Conservation (phyloP, 1,140 invertebrate species). For the Drosophila mayri region DNA sequence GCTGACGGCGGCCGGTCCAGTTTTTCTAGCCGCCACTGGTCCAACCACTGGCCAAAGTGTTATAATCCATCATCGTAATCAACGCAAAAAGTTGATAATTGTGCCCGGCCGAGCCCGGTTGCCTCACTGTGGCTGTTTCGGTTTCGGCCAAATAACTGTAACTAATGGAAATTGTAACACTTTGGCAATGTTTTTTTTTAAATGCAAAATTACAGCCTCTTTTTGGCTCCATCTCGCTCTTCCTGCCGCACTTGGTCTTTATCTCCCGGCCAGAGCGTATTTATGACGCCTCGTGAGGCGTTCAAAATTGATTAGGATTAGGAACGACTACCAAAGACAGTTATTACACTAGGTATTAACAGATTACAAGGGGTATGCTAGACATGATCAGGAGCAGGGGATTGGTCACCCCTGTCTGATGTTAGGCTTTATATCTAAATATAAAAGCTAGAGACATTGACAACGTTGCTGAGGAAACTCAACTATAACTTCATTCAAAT, state of each 20-base stretch:
- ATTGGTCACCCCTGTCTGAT: background rate
- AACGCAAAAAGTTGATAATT: conserved; percentile 70
- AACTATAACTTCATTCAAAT: background rate
- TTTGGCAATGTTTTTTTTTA: conserved; percentile 72
- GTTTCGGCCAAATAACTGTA: conserved; percentile 75
- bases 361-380: conserved; percentile 4
- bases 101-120: conserved; percentile 37
- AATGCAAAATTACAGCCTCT: conserved; percentile 48
- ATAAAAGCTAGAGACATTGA: background rate
- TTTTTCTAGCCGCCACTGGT: conserved; percentile 45
- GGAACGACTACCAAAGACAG: conserved; percentile 47
- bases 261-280: conserved; percentile 56
- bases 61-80: conserved; percentile 83
- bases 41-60: conserved; percentile 64
- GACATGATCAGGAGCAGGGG: background rate
- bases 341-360: conserved; percentile 15
- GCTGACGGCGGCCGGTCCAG: conserved; percentile 34
- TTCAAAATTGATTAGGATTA: conserved; percentile 81
- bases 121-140: conserved; percentile 32
- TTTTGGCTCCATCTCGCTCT: conserved; percentile 5
- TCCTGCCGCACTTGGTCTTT: conserved; percentile 27
- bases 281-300: conserved; percentile 79
- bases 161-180: conserved; percentile 83
- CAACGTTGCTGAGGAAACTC: background rate
- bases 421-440: background rate